Base-by-base conservation (phyloP, 2,888 invertebrate genomes). In the Lepas anatifera region DNA sequence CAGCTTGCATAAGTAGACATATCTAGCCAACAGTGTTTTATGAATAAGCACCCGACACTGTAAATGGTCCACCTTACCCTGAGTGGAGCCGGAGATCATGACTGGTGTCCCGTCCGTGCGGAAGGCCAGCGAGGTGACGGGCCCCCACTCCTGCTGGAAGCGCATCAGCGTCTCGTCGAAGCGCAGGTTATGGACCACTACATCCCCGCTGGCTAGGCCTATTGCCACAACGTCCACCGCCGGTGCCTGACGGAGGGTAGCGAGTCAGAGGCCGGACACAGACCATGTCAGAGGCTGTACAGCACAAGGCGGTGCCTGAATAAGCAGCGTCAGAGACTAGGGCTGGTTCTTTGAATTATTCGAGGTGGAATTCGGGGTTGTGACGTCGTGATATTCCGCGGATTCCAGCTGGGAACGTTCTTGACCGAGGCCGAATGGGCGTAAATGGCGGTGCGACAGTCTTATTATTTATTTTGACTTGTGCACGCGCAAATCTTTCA, bases 221-320 rank as follows among this genome's bases (percentile, higher is more conserved):
- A 98, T 83, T 0, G 92, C 98, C 0, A 91, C 87, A 0, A 98
- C 91, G 82, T 99, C 94, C 13, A 94, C 76, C 0, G 96, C 98
- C 0, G 98, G 95, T 0, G 96, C 89, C 81, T 83, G 74, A 3
- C 2, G 29, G 10, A 3, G 2, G 52, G 29, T 0, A 13, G 18
- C 25, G 11, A 29, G 16, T 68, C 69, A 46, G n/a, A 70, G 69
- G 58, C 27, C 11, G 50, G 6, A 2, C 50, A 27, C 46, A 41
- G 41, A 39, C 13, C 13, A 13, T 10, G 41, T 41, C 41, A 41
- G 11, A n/a, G n/a, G n/a, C n/a, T n/a, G n/a, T n/a, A n/a, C n/a
- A n/a, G n/a, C n/a, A n/a, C n/a, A n/a, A n/a, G n/a, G n/a, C n/a
- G n/a, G n/a, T n/a, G n/a, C n/a, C n/a, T n/a, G 25, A 25, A 4